Conservation (phyloP, 1,140 invertebrate species). For the Pachypsylla venusta region DNA sequence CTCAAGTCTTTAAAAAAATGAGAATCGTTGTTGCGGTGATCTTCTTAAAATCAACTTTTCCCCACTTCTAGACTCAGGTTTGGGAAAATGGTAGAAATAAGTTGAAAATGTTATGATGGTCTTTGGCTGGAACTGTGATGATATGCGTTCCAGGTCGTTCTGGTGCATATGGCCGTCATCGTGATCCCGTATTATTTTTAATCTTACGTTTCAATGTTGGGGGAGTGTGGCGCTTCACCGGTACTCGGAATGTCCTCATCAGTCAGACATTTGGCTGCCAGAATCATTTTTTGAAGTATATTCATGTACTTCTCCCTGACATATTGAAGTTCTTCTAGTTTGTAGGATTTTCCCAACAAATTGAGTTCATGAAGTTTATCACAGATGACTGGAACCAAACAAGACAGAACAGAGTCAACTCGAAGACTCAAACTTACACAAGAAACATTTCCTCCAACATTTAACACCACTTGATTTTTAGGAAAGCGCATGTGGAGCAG, state of each 20-base stretch:
- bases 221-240: not conserved
- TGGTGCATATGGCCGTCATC: not conserved
- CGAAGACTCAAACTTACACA: not conserved
- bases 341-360: conserved; percentile 47
- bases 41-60: too few relatives aligned
- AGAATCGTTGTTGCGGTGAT: too few relatives aligned
- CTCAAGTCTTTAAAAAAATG: too few relatives aligned
- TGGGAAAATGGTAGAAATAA: too few relatives aligned
- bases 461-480: not conserved
- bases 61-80: too few relatives aligned
- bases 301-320: conserved; percentile 45
- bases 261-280: conserved; percentile 31
- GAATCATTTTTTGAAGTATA: conserved; percentile 42
- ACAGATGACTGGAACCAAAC: conserved; percentile 38
- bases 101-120: too few relatives aligned
- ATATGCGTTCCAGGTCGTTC: too few relatives aligned
- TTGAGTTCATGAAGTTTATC: conserved; percentile 44
- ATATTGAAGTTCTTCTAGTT: conserved; percentile 45
- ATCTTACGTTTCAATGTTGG: not conserved
- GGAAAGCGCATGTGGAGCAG: not conserved
- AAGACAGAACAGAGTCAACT: conserved; percentile 8
- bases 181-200: not conserved
- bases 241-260: not conserved
- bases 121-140: too few relatives aligned
- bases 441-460: not conserved